Evolutionary conservation across 2,113 vertebrate genomes (phyloP), one percentile per base, ranked within the genome.

Genomic region (Prinia subflava): DNA sequence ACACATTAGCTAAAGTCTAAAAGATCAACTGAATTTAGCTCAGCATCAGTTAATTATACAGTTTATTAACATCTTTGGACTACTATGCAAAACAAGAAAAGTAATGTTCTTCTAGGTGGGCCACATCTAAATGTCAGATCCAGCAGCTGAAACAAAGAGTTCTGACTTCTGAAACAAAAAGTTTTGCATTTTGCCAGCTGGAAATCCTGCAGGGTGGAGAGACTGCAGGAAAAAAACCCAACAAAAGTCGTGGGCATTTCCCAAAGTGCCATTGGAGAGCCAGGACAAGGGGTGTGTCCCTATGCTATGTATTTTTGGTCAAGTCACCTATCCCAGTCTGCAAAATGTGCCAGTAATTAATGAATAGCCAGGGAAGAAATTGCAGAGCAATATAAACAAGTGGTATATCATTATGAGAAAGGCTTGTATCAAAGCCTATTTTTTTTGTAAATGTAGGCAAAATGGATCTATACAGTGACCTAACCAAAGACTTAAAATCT

Each of bases 231-330:
- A 30, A 39, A 75, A 78, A 39, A 30, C 81, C 37, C 5, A 6
- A 30, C 11, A 33, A 3, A 83, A 75, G 21, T 60, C 0, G 0
- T 13, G 22, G 39, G 5, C 21, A 63, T 33, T 35, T 84, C 69
- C 3, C 3, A 2, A 63, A 81, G 39, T 41, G 33, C 35, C 33
- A 31, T 0, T 11, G 9, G 80, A 81, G 49, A 65, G 35, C 27
- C 35, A 35, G 30, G 33, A 62, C 1, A n/a, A 74, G 44, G 49
- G 59, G 55, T 7, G 1, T 33, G 35, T 27, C 42, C 53, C 89
- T 77, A 11, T 11, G 17, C 44, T 60, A 0, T 11, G 6, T 30
- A 22, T 39, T 5, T 39, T 55, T 70, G 42, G 22, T 25, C 69
- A 60, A 87, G 47, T 42, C 55, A 56, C 62, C 85, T 82, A 83